A percentile compares a stretch with the other conserved stretches of the same genome.
Evolutionary conservation across 2,888 invertebrate species (phyloP).

Genomic region (Agriotes lineatus): DNA sequence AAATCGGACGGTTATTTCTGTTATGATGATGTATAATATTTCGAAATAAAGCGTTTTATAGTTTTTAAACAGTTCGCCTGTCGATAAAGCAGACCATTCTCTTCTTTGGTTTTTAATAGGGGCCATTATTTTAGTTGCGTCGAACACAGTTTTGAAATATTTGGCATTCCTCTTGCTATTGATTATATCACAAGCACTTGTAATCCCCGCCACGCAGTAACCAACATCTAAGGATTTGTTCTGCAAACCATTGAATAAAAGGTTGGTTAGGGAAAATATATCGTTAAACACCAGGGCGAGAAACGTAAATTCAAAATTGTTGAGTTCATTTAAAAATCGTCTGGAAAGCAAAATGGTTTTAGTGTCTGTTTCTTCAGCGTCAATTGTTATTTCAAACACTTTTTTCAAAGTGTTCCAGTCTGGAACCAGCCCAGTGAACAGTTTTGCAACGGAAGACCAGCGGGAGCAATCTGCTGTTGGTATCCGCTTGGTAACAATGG

Average conservation of each 20-base stretch:
- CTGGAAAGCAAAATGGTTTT: neutral
- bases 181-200: neutral
- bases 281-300: neutral
- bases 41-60: no score
- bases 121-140: neutral
- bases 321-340: neutral
- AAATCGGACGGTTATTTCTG: neutral
- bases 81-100: no score
- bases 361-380: neutral
- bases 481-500: no score
- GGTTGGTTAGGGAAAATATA: neutral
- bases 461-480: no score
- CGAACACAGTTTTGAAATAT: neutral
- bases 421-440: neutral
- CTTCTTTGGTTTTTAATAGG: no score
- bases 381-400: neutral
- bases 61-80: no score
- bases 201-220: neutral
- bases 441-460: neutral
- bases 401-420: neutral
- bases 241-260: neutral
- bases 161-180: neutral
- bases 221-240: neutral
- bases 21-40: no score
- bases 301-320: constrained; percentile 1